Base-by-base conservation (phyloP, 1,140 invertebrate species). In the Diuraphis noxia region DNA sequence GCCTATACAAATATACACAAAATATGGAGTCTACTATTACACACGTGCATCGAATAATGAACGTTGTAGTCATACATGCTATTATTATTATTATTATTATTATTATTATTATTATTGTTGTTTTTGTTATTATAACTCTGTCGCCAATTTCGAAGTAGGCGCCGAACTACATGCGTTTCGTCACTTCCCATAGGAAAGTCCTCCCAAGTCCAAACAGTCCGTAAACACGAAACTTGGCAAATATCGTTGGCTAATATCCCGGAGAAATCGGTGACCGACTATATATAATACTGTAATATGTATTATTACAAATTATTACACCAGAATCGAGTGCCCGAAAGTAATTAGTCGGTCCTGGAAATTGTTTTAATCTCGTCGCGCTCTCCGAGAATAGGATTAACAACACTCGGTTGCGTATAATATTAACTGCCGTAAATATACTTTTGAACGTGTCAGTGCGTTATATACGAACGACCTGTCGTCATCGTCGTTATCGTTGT, bases 261-360 rank as follows among this genome's bases (percentile, higher is more conserved):
- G 56, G 56, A 72, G n/a, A 72, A 72, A 72, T 72, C 56, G 30
- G 13, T n/a, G 30, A 72, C 56, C 56, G 17, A 34, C 56, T 72
- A 72, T 17, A 72, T 17, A 72, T 30, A 43, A 43, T 43, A 10
- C 13, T 10, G 30, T 56, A 56, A 25, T 56, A 30, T 30, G 34
- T 63, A 72, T 72, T 72, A 72, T 72, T 72, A n/a, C 56, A 72
- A 72, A 72, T 72, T 72, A 72, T 72, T 38, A 40, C 81, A 38
- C 36, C 36, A 41, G 30, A 41, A 82, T 38, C 81, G 81, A 82
- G 30, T 82, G 56, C 56, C n/a, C 34, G 43, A 41, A 49, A 52
- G 43, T 38, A 86, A 86, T 52, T 21, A 72, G 56, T 72, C 17
- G 30, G 34, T 86, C 9, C 9, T 46, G 46, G 10, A 86, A 86